Conservation (phyloP, 1,140 invertebrate genomes). For the Drosophila sp. region DNA sequence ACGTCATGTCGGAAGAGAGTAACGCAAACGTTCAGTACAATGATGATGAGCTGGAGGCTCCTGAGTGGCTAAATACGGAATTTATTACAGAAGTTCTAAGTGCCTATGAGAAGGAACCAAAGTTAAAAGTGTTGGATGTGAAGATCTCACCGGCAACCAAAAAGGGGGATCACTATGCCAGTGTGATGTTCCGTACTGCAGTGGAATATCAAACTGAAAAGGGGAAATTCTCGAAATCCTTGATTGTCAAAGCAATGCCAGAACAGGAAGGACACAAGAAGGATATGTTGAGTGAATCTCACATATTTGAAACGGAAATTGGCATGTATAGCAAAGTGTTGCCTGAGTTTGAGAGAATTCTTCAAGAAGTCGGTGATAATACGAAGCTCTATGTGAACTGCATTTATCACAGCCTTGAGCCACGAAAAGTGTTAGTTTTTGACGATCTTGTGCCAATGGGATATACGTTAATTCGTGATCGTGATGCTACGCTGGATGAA, state of each 20-base stretch:
- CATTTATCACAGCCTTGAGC: constrained; percentile 55
- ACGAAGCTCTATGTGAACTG: constrained; percentile 37
- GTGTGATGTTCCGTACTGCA: constrained; percentile 53
- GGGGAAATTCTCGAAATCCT: constrained; percentile 22
- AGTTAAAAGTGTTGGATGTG: constrained; percentile 38
- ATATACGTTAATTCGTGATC: constrained; percentile 46
- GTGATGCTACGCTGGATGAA: constrained; percentile 39
- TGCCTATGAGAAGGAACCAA: constrained; percentile 27
- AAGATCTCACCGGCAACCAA: constrained; percentile 58
- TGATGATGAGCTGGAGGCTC: constrained; percentile 64
- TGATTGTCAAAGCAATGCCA: constrained; percentile 70
- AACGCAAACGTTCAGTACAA: constrained; percentile 35
- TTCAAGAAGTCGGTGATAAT: constrained; percentile 43
- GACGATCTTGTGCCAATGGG: constrained; percentile 58
- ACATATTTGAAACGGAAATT: constrained; percentile 63
- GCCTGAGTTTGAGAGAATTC: constrained; percentile 53
- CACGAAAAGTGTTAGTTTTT: constrained; percentile 59
- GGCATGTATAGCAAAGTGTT: constrained; percentile 48
- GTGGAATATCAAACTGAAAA: constrained; percentile 15
- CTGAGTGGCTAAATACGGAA: constrained; percentile 51
- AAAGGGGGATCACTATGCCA: constrained; percentile 77
- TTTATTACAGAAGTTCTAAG: constrained; percentile 53
- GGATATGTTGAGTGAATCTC: constrained; percentile 37
- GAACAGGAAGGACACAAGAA: constrained; percentile 57
- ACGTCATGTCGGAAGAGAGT: constrained; percentile 21